phyloP scores from a whole-genome alignment of 2,797 vertebrate species.

The Semaprochilodus insignis region DNA sequence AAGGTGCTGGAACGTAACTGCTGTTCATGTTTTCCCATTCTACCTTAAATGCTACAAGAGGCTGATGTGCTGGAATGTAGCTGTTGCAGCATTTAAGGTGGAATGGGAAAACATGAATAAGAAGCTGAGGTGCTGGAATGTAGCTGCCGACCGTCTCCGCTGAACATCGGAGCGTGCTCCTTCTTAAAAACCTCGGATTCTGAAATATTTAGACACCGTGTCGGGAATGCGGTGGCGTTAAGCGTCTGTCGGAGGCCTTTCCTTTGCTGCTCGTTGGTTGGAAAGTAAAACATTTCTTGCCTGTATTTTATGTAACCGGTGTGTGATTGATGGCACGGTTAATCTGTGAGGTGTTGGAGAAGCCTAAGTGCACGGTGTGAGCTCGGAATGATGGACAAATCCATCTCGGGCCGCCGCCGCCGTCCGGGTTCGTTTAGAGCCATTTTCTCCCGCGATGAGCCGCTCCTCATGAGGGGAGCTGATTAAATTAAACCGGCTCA shows the following conservation, averaged over 20 bases:
- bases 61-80: too few relatives aligned
- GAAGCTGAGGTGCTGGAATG: too few relatives aligned
- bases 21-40: too few relatives aligned
- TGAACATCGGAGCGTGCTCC: too few relatives aligned
- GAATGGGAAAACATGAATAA: too few relatives aligned
- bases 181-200: too few relatives aligned
- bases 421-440: constrained; percentile 37
- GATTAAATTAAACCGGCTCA: constrained; percentile 84
- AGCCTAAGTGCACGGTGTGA: constrained; percentile 60
- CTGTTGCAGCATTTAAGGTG: too few relatives aligned
- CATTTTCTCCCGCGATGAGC: constrained; percentile 77
- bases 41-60: too few relatives aligned
- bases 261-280: not conserved
- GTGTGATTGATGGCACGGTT: constrained; percentile 80
- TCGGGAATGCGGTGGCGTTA: too few relatives aligned
- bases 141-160: too few relatives aligned
- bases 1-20: too few relatives aligned
- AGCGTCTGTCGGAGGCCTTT: not conserved
- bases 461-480: constrained; percentile 74
- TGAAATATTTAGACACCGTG: too few relatives aligned
- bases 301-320: constrained; percentile 61
- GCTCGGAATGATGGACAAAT: constrained; percentile 58
- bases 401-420: not conserved
- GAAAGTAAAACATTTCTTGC: constrained; percentile 20
- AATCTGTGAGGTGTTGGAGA: constrained; percentile 71